Base-by-base conservation (phyloP, 1,140 invertebrate species). In the Lithobius niger region DNA sequence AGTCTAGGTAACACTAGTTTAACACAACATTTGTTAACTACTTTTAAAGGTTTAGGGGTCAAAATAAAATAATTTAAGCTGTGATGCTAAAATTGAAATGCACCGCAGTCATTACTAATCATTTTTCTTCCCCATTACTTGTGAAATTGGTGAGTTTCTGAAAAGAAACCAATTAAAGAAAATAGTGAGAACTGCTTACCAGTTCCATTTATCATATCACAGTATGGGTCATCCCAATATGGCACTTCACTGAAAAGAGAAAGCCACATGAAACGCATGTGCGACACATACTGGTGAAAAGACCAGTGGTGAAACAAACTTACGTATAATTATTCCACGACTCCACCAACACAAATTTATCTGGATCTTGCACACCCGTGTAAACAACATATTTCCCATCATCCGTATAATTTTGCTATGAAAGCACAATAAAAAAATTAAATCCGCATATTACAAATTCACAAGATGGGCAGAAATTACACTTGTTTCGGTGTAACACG, bases 381-480 rank as follows among this genome's bases (percentile, higher is more conserved):
- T 61, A 67, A 22, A 76, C 67, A 21, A 65, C 73, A 60, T 73
- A 75, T 3, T 67, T 52, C 18, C 74, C 74, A 67, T 75, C 74
- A 62, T 71, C 64, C 36, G 73, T 74, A 56, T 68, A 61, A 61
- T 76, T 76, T 68, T 72, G 72, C 61, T 47, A 22, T 47, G 6
- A 10, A 47, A 6, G n/a, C 31, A 36, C n/a, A 47, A 47, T 47
- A 47, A 47, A 22, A 47, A 47, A 47, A 18, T 47, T 47, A 36
- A 36, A n/a, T n/a, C n/a, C n/a, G n/a, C n/a, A n/a, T n/a, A n/a
- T n/a, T n/a, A n/a, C n/a, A n/a, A n/a, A n/a, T n/a, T n/a, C n/a
- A n/a, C n/a, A n/a, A n/a, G n/a, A n/a, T n/a, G n/a, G n/a, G n/a
- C n/a, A n/a, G n/a, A n/a, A n/a, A n/a, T n/a, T n/a, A n/a, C n/a